A percentile compares a stretch with the other conserved stretches of the same genome.
These are phyloP conservation scores for Euwallacea fornicatus DNA, from an alignment of 1,140 invertebrate species.

Conservation along the genomic window DNA sequence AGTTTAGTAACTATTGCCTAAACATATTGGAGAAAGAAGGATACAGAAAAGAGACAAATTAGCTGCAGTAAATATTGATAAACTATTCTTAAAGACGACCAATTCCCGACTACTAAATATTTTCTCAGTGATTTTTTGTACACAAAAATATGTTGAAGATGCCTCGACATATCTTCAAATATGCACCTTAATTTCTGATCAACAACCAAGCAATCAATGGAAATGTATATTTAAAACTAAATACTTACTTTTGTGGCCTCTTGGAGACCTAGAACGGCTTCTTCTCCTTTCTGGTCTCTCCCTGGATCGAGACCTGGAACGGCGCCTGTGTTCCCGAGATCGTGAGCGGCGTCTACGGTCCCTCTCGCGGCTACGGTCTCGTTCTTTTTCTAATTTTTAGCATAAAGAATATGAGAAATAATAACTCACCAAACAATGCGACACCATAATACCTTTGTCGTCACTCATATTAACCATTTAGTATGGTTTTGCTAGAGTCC, in stretches of 20 bases:
- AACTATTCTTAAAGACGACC: no score
- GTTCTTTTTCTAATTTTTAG: slow-evolving; percentile 34
- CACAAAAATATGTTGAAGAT: no score
- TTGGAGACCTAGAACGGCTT: slow-evolving; percentile 60
- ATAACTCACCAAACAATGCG: slow-evolving; percentile 1
- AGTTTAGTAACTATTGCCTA: background rate
- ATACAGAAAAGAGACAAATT: no score
- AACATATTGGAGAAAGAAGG: no score
- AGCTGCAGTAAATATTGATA: no score
- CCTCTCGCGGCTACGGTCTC: slow-evolving; percentile 46
- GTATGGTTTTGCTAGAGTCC: background rate
- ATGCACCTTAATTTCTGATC: slow-evolving; percentile 5
- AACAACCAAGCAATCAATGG: background rate
- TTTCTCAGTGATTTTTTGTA: background rate
- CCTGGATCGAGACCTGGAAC: slow-evolving; percentile 66
- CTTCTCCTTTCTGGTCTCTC: slow-evolving; percentile 55
- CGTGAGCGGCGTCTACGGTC: slow-evolving; percentile 70
- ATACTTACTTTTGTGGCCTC: slow-evolving; percentile 31
- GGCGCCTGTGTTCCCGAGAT: slow-evolving; percentile 66
- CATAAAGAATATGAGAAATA: background rate
- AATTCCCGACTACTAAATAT: background rate
- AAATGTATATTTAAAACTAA: background rate
- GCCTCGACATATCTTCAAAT: no score
- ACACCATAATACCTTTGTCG: slow-evolving; percentile 39
- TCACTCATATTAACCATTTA: slow-evolving; percentile 42